Evolutionary conservation across 2,113 vertebrate species (phyloP).

Genomic region (Cisticola juncidis): DNA sequence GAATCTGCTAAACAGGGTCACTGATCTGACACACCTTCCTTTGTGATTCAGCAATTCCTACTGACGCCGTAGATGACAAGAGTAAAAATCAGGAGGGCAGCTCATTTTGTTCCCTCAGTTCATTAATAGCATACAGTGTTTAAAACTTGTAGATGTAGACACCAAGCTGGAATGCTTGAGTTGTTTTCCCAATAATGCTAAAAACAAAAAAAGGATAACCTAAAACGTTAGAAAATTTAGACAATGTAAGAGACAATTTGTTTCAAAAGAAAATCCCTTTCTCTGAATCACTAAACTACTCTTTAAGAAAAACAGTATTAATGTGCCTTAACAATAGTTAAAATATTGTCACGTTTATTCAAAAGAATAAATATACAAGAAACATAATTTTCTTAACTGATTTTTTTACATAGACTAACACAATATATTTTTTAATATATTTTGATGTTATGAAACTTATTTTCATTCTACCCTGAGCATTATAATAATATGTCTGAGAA

Average conservation of each 20-base stretch:
- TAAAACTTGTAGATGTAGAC: background rate
- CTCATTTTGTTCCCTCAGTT: background rate
- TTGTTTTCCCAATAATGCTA: background rate
- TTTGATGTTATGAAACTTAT: background rate
- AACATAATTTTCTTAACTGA: background rate
- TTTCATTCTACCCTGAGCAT: background rate
- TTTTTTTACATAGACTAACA: background rate
- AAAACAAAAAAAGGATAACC: background rate
- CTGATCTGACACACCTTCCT: slow-evolving; percentile 87
- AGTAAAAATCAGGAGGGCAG: slow-evolving; percentile 37
- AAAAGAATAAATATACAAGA: background rate
- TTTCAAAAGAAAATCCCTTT: slow-evolving; percentile 1
- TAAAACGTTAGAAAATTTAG: background rate
- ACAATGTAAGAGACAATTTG: background rate
- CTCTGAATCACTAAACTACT: background rate
- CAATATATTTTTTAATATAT: background rate
- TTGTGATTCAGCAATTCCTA: slow-evolving; percentile 88
- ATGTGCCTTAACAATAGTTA: background rate
- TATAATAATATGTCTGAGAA: background rate
- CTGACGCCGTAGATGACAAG: slow-evolving; percentile 67
- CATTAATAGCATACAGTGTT: background rate
- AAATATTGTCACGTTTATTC: background rate
- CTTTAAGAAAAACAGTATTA: background rate
- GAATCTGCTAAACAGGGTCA: slow-evolving; percentile 88
- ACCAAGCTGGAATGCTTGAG: background rate